Conservation (phyloP, 2,113 vertebrate genomes). For the Lepus europaeus region DNA sequence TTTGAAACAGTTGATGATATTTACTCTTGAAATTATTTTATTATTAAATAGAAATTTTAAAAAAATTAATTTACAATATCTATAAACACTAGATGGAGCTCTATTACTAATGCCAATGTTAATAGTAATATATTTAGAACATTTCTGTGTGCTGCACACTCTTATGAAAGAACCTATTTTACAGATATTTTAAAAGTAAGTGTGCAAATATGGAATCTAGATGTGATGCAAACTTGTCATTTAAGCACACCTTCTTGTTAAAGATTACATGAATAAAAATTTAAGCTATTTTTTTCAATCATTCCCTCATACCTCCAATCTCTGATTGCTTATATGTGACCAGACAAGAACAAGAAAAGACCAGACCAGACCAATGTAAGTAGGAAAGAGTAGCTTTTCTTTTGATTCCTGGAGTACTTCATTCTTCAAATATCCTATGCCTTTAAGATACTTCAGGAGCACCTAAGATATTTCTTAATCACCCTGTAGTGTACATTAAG, state of each 20-base stretch:
- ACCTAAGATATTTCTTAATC: background rate
- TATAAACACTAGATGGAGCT: constrained; percentile 81
- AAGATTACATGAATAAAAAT: background rate
- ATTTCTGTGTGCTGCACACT: background rate
- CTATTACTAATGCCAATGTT: constrained; percentile 66
- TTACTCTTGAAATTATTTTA: constrained; percentile 16
- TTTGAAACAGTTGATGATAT: background rate
- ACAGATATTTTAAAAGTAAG: background rate
- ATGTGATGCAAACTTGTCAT: background rate
- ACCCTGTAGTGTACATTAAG: background rate
- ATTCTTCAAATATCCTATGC: background rate
- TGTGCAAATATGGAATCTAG: background rate
- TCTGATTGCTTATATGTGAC: background rate
- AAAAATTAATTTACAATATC: constrained; percentile 54
- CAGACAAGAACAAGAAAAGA: background rate
- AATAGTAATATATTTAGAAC: background rate
- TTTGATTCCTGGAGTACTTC: background rate
- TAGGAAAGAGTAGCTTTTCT: background rate
- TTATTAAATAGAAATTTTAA: constrained; percentile 27
- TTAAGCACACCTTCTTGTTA: background rate
- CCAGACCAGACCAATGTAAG: background rate
- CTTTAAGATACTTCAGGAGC: background rate
- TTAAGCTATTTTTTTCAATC: background rate
- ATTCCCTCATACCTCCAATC: background rate
- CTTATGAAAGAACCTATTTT: background rate